These are phyloP conservation scores for Eristalinus sepulchralis DNA, from an alignment of 2,888 invertebrate genomes.

Conservation along the genomic window DNA sequence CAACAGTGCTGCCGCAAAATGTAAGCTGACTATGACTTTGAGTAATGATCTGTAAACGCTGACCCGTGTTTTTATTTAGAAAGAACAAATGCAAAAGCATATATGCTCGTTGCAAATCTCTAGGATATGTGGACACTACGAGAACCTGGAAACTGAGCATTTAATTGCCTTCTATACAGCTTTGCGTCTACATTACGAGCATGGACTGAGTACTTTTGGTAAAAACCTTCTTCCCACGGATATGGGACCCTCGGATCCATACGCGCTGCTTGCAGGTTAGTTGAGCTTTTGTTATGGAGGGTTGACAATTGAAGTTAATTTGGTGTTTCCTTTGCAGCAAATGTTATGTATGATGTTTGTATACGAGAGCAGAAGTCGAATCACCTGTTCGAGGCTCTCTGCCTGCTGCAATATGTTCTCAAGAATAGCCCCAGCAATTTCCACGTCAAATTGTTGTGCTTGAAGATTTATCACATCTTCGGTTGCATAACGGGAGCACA, in stretches of 20 bases:
- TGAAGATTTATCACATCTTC: conserved; percentile 89
- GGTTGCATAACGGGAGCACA: conserved; percentile 90
- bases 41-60: neutral
- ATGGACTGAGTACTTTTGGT: conserved; percentile 83
- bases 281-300: neutral
- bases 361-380: conserved; percentile 82
- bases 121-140: conserved; percentile 87
- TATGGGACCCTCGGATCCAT: conserved; percentile 89
- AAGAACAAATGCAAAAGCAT: conserved; percentile 90
- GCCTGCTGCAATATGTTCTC: conserved; percentile 88
- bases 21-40: conserved; percentile 81
- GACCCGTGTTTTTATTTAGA: conserved; percentile 79
- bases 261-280: conserved; percentile 87
- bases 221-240: conserved; percentile 85
- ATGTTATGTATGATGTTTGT: conserved; percentile 82
- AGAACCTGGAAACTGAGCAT: conserved; percentile 82
- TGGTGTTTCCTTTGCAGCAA: conserved; percentile 73
- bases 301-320: neutral
- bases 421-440: conserved; percentile 92
- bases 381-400: conserved; percentile 85
- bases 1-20: conserved; percentile 84
- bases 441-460: conserved; percentile 91
- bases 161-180: conserved; percentile 84
- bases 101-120: conserved; percentile 89
- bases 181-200: conserved; percentile 85